These are phyloP conservation scores for Halictus quadricinctus DNA, from an alignment of 2,888 invertebrate species.

Conservation along the genomic window DNA sequence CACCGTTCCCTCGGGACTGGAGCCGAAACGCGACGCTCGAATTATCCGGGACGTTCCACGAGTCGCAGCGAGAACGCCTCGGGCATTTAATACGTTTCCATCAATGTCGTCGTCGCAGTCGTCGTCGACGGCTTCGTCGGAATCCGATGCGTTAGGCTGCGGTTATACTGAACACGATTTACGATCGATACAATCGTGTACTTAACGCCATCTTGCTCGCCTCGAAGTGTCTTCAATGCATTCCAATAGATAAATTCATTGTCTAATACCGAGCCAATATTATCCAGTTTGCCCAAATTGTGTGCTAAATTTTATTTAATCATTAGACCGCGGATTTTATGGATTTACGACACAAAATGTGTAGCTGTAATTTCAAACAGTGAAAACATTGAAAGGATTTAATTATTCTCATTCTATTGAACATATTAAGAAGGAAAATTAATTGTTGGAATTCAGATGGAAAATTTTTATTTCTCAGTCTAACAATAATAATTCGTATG, in stretches of 20 bases:
- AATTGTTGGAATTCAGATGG: no score
- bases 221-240: no score
- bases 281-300: not conserved
- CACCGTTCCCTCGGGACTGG: conserved; percentile 17
- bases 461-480: no score
- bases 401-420: no score
- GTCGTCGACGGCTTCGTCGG: conserved; percentile 13
- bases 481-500: no score
- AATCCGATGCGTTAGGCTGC: conserved; percentile 6
- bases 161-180: not conserved
- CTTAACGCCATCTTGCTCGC: not conserved
- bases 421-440: no score
- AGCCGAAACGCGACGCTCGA: conserved; percentile 60
- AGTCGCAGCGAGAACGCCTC: conserved; percentile 58
- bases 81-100: conserved; percentile 65
- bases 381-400: no score
- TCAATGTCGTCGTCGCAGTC: conserved; percentile 52
- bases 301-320: not conserved
- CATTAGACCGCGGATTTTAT: no score
- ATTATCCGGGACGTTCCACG: conserved; percentile 62
- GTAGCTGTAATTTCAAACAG: no score
- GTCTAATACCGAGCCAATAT: not conserved
- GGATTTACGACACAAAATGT: no score
- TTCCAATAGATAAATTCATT: not conserved
- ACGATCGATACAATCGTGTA: not conserved